Conservation (phyloP, 1,140 invertebrate genomes). For the Tribolium madens region DNA sequence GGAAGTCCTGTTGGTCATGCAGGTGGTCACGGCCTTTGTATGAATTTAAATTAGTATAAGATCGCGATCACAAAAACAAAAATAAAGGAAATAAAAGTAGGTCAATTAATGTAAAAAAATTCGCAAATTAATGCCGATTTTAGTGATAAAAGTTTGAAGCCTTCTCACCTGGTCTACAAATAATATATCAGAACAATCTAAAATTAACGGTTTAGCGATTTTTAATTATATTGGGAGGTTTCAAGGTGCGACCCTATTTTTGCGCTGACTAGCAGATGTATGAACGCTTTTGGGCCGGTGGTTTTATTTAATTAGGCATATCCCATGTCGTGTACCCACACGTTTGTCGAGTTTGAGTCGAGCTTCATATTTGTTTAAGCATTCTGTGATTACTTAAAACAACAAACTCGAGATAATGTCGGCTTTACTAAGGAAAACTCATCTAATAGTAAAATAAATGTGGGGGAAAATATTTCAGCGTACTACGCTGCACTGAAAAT, state of each 20-base stretch:
- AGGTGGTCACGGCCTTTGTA: conserved; percentile 9
- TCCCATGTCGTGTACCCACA: not conserved
- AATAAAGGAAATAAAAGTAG: conserved; percentile 22
- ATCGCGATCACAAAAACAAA: not conserved
- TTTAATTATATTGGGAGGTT: not conserved
- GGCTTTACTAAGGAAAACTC: not conserved
- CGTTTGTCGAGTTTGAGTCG: not conserved
- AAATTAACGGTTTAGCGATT: conserved; percentile 10
- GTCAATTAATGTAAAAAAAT: conserved; percentile 24
- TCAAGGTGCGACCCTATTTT: too few relatives aligned
- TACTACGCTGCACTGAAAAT: not conserved
- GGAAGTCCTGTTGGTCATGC: conserved; percentile 6
- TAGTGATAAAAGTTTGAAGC: not conserved
- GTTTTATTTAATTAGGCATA: not conserved
- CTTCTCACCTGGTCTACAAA: conserved; percentile 1
- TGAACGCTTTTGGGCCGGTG: too few relatives aligned
- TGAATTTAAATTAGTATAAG: conserved; percentile 5
- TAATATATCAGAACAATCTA: not conserved
- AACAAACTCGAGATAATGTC: not conserved
- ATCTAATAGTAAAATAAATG: not conserved
- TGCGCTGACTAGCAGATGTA: not conserved
- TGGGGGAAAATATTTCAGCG: not conserved
- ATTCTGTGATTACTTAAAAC: not conserved
- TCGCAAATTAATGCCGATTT: not conserved
- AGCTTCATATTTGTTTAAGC: not conserved